phyloP scores from a whole-genome alignment of 2,113 vertebrate species.

The Eretmochelys imbricata region DNA sequence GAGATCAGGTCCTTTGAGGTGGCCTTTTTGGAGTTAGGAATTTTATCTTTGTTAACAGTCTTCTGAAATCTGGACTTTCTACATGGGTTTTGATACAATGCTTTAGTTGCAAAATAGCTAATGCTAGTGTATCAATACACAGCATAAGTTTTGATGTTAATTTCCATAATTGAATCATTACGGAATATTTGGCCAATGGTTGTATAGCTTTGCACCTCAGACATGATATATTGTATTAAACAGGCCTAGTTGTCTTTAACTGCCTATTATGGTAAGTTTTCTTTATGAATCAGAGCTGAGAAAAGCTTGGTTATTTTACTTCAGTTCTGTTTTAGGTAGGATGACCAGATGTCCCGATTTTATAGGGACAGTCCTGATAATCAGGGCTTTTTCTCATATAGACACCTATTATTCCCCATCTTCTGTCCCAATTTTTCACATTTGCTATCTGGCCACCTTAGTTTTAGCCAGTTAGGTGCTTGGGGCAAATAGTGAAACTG shows the following conservation, averaged over 20 bases:
- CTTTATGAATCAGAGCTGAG: background rate
- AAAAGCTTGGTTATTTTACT: background rate
- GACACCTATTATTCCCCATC: no score
- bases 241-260: background rate
- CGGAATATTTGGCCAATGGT: background rate
- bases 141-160: background rate
- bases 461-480: background rate
- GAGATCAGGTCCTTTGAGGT: background rate
- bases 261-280: background rate
- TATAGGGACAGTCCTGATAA: no score
- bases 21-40: background rate
- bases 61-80: conserved; percentile 3
- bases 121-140: background rate
- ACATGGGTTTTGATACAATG: background rate
- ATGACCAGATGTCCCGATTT: no score
- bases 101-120: background rate
- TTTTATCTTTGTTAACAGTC: background rate
- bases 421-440: no score
- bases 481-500: background rate
- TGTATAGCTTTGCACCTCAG: background rate
- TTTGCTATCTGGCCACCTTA: no score
- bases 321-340: no score
- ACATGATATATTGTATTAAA: background rate
- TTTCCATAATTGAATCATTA: background rate
- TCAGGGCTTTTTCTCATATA: no score